phyloP scores from a whole-genome alignment of 2,113 vertebrate species.

The Pollimyrus isidori region DNA sequence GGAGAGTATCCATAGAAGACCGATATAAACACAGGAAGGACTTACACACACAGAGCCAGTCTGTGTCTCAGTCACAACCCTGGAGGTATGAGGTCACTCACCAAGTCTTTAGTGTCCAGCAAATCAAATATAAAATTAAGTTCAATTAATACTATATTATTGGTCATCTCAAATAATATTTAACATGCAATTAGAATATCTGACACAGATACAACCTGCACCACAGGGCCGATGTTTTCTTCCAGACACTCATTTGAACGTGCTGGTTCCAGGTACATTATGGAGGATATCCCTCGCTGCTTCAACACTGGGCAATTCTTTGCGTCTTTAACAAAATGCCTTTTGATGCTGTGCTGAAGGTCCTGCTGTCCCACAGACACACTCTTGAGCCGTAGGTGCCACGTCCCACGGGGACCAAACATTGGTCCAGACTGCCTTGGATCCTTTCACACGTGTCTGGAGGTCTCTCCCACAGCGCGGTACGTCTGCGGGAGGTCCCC shows the following conservation, averaged over 20 bases:
- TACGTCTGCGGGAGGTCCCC: slow-evolving; percentile 49
- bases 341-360: not conserved
- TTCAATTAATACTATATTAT: not conserved
- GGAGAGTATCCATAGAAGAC: not conserved
- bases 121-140: not conserved
- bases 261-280: not conserved
- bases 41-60: not conserved
- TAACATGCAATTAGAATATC: not conserved
- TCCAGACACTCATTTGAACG: not conserved
- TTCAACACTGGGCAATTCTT: not conserved
- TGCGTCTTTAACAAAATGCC: not conserved
- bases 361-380: not conserved
- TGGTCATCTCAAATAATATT: not conserved
- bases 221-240: not conserved
- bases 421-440: not conserved
- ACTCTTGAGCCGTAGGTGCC: not conserved
- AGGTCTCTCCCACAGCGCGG: slow-evolving; percentile 42
- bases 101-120: not conserved
- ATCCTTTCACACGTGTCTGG: not conserved
- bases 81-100: not conserved
- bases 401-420: not conserved
- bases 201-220: not conserved
- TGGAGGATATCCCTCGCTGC: not conserved
- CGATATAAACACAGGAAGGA: not conserved
- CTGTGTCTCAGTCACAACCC: not conserved